These are phyloP conservation scores for Papilio glaucus DNA, from an alignment of 1,140 invertebrate species.

Conservation along the genomic window DNA sequence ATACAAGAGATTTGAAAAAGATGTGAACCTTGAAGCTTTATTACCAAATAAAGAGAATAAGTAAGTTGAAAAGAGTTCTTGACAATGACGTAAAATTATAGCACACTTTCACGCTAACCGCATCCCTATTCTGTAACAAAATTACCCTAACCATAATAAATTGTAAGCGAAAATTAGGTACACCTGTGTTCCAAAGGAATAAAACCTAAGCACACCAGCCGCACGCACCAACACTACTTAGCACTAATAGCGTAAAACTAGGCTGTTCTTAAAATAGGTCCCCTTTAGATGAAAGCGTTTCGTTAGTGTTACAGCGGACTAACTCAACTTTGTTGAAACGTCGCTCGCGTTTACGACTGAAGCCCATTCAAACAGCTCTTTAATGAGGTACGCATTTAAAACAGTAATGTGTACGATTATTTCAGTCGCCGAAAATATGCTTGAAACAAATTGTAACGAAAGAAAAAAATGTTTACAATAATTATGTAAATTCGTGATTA, in stretches of 20 bases:
- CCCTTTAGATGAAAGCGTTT: constrained; percentile 40
- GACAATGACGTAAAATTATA: no score
- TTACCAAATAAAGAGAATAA: no score
- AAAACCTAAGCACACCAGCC: background rate
- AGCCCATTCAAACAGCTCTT: constrained; percentile 40
- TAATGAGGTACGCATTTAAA: constrained; percentile 26
- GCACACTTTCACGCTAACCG: background rate
- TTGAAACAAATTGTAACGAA: no score
- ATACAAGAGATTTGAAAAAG: no score
- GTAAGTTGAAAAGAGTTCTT: no score
- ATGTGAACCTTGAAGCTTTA: no score
- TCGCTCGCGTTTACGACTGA: constrained; percentile 29
- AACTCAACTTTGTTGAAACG: constrained; percentile 29
- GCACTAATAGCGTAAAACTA: constrained; percentile 38
- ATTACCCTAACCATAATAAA: background rate
- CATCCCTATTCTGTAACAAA: background rate
- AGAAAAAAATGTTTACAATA: background rate
- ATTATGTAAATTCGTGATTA: background rate
- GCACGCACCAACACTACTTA: background rate
- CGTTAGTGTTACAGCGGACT: constrained; percentile 19
- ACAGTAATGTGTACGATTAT: constrained; percentile 27
- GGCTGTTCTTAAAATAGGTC: constrained; percentile 45
- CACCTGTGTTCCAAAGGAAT: background rate
- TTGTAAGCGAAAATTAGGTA: background rate
- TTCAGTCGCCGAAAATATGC: background rate